Conservation (phyloP, 1,140 invertebrate species). For the Aphelinus atriplicis region DNA sequence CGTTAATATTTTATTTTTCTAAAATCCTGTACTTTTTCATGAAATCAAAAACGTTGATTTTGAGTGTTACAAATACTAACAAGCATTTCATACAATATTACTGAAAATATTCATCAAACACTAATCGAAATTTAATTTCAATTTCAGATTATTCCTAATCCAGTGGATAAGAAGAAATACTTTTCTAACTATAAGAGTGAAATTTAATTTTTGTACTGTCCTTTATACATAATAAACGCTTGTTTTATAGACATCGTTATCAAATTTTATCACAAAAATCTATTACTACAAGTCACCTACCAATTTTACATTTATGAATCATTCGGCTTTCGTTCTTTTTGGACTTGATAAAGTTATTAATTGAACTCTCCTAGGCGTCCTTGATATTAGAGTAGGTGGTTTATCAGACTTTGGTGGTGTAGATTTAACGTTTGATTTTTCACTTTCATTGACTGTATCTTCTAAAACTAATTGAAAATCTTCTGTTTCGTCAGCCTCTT, state of each 20-base stretch:
- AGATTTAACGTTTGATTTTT: constrained; percentile 45
- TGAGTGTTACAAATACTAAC: constrained; percentile 23
- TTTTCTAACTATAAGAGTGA: constrained; percentile 67
- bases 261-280: constrained; percentile 29
- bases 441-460: constrained; percentile 59
- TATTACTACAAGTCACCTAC: constrained; percentile 13
- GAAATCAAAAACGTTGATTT: neutral
- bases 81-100: constrained; percentile 35
- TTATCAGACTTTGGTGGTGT: constrained; percentile 52
- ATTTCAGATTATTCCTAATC: constrained; percentile 65
- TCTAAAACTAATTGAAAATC: constrained; percentile 76
- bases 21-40: constrained; percentile 1
- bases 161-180: constrained; percentile 77
- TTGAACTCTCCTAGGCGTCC: constrained; percentile 73
- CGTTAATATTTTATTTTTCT: neutral
- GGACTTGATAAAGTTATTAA: constrained; percentile 81
- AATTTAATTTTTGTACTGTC: constrained; percentile 34
- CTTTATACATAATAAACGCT: constrained; percentile 34
- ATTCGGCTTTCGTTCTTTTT: constrained; percentile 68
- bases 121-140: constrained; percentile 14
- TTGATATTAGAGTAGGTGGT: constrained; percentile 53
- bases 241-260: constrained; percentile 32
- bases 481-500: constrained; percentile 59
- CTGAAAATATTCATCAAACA: constrained; percentile 16
- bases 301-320: constrained; percentile 11